Evolutionary conservation across 2,888 invertebrate genomes (phyloP), one percentile per base, ranked within the genome.

Genomic region (Drosophila longiperda): DNA sequence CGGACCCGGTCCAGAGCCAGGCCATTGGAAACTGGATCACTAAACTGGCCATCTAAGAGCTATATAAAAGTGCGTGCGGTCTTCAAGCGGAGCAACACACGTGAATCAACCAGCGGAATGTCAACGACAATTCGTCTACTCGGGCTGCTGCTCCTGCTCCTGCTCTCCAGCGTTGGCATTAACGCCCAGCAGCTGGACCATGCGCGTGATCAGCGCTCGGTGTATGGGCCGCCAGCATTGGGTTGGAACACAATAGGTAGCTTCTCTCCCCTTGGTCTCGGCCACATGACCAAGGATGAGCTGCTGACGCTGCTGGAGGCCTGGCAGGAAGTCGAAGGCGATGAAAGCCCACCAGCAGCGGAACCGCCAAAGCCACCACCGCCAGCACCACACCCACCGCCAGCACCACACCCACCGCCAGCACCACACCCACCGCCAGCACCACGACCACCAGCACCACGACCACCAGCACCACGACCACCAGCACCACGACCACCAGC

Each of bases 221-320:
- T 92, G 1, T 91, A 81, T 34, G 90, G 84, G 1, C 74, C 76
- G 23, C 61, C 70, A 0, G 57, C 83, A 1, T 55, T 82, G 9
- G 87, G 84, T 12, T 80, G 86, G 70, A 83, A 77, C 33, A 66
- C 72, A 5, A 49, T 90, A n/a, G 80, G 82, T 7, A 59, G 84
- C 29, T 72, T 80, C 17, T 74, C 62, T 45, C 76, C 87, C 15
- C 59, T 90, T 40, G 80, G 90, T 3, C 65, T 91, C 17, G 91
- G 91, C 3, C 85, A 92, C 2, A 85, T 92, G 61, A 82, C 87
- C 23, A 92, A 92, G 73, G 89, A 91, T 17, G 92, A 92, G 61
- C 68, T 92, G 9, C 61, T 91, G 26, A 89, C 90, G 2, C 64
- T 92, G 17, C 59, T 92, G n/a, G 91, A 90, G 60, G 89, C 92